Evolutionary conservation across 2,888 invertebrate species (phyloP), one percentile per base, ranked within the genome.

Genomic region (Cheilosia pagana): DNA sequence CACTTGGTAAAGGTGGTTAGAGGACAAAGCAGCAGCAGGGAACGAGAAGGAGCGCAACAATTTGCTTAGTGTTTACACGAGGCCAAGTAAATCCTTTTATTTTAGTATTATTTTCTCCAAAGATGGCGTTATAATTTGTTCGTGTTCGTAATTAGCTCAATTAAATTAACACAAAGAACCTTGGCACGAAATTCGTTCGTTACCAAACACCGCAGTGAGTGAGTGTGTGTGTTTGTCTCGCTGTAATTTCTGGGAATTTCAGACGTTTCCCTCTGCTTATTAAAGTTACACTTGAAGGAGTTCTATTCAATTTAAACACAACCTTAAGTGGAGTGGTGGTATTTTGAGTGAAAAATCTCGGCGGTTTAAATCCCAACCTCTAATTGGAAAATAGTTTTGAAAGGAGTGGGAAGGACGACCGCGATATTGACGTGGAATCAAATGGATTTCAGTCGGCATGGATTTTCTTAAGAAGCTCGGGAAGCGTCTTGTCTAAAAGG

Each of bases 111-210:
- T 52, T 50, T 43, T 39, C 63, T 48, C 48, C 6, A 57, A 70
- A 79, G 70, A 79, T 79, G 70, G 79, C 83, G 78, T 79, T 74
- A 65, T 79, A 83, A 83, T 83, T 72, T 60, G 70, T 83, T 83
- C 79, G 79, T 79, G 79, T 63, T 65, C 70, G 70, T 79, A 79
- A 85, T 85, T 75, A 79, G 83, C 79, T 75, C 79, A 85, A 85
- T 85, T 85, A 75, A 85, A 75, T 79, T 70, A 74, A 83, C 78
- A 79, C 83, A 79, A 75, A 79, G 52, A 48, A 57, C 59, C 62
- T 74, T 62, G 68, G 41, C 50, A 68, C 67, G 72, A 39, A 35
- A n/a, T 68, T 45, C 43, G 28, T 28, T 67, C 21, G 65, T 60
- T 53, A 70, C 43, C 12, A 52, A 50, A 41, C 12, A 7, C 7